Evolutionary conservation across 2,888 invertebrate species (phyloP).

Genomic region (Drosophila histrio): DNA sequence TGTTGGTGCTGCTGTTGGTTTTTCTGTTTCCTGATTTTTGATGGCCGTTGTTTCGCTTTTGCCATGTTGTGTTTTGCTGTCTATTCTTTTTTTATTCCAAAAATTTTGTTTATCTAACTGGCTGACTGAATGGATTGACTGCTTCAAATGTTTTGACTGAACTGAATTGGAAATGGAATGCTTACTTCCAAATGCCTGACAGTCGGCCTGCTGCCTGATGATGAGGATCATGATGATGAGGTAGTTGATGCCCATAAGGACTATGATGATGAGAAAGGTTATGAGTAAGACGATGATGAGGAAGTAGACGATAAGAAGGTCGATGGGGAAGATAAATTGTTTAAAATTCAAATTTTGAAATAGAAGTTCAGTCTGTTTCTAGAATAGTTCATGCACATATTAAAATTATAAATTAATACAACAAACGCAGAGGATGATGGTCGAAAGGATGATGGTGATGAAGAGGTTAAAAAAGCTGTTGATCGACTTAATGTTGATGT

Average conservation of each 20-base stretch:
- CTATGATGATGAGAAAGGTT: neutral
- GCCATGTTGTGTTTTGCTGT: slow-evolving; percentile 23
- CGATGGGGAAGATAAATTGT: too few species aligned
- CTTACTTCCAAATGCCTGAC: neutral
- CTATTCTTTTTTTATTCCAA: slow-evolving; percentile 16
- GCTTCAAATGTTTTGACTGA: slow-evolving; percentile 11
- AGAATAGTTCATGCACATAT: too few species aligned
- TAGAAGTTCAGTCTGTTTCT: too few species aligned
- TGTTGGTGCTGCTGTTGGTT: neutral
- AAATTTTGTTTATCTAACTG: slow-evolving; percentile 25
- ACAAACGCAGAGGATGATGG: too few species aligned
- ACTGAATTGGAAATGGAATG: neutral
- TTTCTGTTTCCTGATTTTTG: slow-evolving; percentile 6
- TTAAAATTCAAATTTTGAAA: too few species aligned
- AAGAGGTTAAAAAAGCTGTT: neutral
- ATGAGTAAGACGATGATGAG: neutral
- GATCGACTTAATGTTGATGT: slow-evolving; percentile 1
- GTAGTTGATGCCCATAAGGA: neutral
- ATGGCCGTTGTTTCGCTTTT: slow-evolving; percentile 8
- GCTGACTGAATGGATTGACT: slow-evolving; percentile 27
- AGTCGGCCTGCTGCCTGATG: slow-evolving; percentile 28
- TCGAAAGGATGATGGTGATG: neutral
- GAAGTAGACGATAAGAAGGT: neutral
- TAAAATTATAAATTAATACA: too few species aligned
- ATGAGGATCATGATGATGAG: neutral